Conservation (phyloP, 2,888 invertebrate genomes). For the Sarcophaga rosellei region DNA sequence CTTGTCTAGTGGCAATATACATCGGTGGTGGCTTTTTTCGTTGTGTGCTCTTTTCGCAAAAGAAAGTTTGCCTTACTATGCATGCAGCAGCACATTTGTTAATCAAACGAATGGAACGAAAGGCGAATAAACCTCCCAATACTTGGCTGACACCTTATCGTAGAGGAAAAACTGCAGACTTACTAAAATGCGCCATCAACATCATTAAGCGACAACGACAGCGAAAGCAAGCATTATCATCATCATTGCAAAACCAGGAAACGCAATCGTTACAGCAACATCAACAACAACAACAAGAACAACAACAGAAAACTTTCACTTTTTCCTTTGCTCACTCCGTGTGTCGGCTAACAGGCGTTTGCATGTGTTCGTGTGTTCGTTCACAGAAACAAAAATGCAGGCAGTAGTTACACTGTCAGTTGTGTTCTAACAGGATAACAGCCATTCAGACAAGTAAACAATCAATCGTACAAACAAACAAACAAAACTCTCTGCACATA, state of each 20-base stretch:
- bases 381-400: conserved; percentile 24
- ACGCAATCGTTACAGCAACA: conserved; percentile 40
- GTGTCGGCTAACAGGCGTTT: conserved; percentile 12
- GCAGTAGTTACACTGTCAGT: conserved; percentile 49
- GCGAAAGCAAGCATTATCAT: neutral
- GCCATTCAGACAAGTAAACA: conserved; percentile 64
- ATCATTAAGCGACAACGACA: conserved; percentile 1
- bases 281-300: conserved; percentile 12
- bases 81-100: conserved; percentile 45
- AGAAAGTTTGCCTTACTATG: conserved; percentile 25
- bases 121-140: neutral
- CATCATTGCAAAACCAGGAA: conserved; percentile 54
- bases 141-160: neutral
- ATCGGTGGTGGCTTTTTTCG: neutral
- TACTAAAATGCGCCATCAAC: conserved; percentile 60
- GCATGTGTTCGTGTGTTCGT: neutral
- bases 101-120: neutral
- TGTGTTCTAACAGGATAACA: conserved; percentile 66
- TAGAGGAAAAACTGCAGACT: conserved; percentile 61
- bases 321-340: conserved; percentile 41
- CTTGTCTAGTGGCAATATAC: neutral
- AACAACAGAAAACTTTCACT: conserved; percentile 60
- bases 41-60: neutral
- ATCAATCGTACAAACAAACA: conserved; percentile 55
- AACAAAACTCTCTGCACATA: neutral